Evolutionary conservation across 30 jellyfish, hydroid and myxozoan genomes (phyloP).

Genomic region (Phacellophora camtschatica): DNA sequence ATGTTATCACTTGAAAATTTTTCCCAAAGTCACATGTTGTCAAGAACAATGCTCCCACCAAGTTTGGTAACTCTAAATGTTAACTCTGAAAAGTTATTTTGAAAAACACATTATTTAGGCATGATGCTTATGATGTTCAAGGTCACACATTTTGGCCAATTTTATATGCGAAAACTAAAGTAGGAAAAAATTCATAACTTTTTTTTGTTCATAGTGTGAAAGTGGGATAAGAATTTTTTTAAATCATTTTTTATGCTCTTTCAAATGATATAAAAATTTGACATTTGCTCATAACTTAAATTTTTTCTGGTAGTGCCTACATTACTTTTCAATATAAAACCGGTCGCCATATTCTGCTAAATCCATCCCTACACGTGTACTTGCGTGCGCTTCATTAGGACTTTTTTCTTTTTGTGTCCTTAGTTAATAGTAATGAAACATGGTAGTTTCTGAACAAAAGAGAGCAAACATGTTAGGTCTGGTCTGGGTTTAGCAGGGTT

Average conservation of each 20-base stretch:
- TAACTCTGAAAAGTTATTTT: background rate
- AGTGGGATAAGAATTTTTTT: background rate
- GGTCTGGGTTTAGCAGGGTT: too few relatives aligned
- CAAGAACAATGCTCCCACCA: background rate
- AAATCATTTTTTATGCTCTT: background rate
- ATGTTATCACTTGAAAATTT: background rate
- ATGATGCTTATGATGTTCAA: conserved; percentile 2
- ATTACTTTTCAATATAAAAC: background rate
- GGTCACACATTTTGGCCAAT: background rate
- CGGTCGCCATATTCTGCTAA: background rate
- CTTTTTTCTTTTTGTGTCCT: too few relatives aligned
- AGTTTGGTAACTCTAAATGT: background rate
- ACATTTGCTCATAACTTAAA: background rate
- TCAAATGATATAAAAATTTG: background rate
- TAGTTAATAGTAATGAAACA: too few relatives aligned
- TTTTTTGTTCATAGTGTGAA: background rate
- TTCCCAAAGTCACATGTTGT: background rate
- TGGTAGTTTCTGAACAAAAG: too few relatives aligned
- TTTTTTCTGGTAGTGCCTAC: conserved; percentile 1
- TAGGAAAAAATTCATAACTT: background rate
- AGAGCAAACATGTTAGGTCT: too few relatives aligned
- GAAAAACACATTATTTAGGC: background rate
- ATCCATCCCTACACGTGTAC: too few relatives aligned
- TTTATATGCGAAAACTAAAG: background rate
- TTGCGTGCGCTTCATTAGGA: too few relatives aligned